These are phyloP conservation scores for Drosophila pachea DNA, from an alignment of 1,140 invertebrate species.

Conservation along the genomic window DNA sequence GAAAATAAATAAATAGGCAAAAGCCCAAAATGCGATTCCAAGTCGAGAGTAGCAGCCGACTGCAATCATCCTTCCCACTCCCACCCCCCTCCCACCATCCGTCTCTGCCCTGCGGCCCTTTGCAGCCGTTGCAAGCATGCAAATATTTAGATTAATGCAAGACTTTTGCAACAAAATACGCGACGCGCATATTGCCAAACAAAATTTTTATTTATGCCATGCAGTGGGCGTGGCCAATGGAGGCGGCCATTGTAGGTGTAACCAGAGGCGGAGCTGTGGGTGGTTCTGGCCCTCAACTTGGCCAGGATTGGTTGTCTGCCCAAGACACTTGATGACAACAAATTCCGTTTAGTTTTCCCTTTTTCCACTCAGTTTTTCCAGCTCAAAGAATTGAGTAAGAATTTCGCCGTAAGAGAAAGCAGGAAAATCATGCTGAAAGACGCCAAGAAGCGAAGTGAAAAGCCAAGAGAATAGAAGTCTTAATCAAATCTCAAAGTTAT, in stretches of 20 bases:
- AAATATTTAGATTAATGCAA: slow-evolving; percentile 78
- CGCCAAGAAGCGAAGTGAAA: too few species aligned
- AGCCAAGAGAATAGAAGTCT: too few species aligned
- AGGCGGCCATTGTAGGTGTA: too few species aligned
- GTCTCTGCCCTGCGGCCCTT: neutral
- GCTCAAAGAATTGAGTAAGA: neutral
- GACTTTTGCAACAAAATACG: slow-evolving; percentile 77
- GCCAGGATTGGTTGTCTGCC: slow-evolving; percentile 30
- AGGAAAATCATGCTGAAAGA: too few species aligned
- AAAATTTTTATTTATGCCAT: slow-evolving; percentile 73
- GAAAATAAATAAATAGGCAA: slow-evolving; percentile 75
- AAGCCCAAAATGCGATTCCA: slow-evolving; percentile 24
- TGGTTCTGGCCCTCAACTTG: slow-evolving; percentile 1
- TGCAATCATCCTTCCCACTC: neutral
- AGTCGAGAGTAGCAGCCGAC: neutral
- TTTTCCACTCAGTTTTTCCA: slow-evolving; percentile 24
- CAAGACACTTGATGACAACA: slow-evolving; percentile 56
- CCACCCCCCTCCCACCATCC: neutral
- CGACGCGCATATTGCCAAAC: slow-evolving; percentile 74
- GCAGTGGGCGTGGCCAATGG: slow-evolving; percentile 1
- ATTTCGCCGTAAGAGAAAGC: too few species aligned
- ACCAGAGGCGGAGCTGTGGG: neutral
- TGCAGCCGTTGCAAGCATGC: slow-evolving; percentile 55
- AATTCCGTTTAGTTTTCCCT: slow-evolving; percentile 50
- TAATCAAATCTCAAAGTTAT: too few species aligned